A percentile compares a stretch with the other conserved stretches of the same genome.
Evolutionary conservation across 1,140 invertebrate genomes (phyloP).

Genomic region (Tetramorium alpestre): DNA sequence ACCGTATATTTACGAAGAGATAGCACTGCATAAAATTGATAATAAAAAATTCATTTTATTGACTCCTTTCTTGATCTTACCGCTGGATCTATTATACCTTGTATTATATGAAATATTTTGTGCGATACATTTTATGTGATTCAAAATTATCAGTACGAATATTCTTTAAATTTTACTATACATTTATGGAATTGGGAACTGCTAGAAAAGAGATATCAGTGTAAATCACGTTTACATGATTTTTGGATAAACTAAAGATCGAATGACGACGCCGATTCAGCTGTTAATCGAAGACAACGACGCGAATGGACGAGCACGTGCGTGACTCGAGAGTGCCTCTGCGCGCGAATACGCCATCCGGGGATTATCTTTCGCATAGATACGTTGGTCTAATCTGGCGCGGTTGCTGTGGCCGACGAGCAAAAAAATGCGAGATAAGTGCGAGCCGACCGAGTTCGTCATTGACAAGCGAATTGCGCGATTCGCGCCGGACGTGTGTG

Average conservation of each 20-base stretch:
- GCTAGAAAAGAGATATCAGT: neutral
- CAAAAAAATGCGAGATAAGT: slow-evolving; percentile 61
- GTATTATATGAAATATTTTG: neutral
- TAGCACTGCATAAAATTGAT: neutral
- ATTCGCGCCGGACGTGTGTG: slow-evolving; percentile 49
- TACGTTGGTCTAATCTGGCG: slow-evolving; percentile 60
- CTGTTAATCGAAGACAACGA: slow-evolving; percentile 14
- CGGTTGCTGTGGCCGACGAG: slow-evolving; percentile 11
- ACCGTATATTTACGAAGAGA: slow-evolving; percentile 9
- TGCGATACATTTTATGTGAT: neutral
- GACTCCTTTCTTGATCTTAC: neutral
- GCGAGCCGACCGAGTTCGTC: slow-evolving; percentile 36
- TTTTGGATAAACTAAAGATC: neutral
- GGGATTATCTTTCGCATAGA: slow-evolving; percentile 69
- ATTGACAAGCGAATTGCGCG: slow-evolving; percentile 54
- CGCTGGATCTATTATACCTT: neutral
- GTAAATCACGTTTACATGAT: neutral
- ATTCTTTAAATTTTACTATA: neutral
- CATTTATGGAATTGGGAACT: neutral
- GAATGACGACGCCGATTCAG: neutral
- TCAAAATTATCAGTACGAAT: neutral
- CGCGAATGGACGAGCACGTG: slow-evolving; percentile 55
- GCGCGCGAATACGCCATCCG: slow-evolving; percentile 45
- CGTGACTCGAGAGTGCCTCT: slow-evolving; percentile 3
- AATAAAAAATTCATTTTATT: neutral